Base-by-base conservation (phyloP, 2,888 invertebrate genomes). In the Drosophila birchii region DNA sequence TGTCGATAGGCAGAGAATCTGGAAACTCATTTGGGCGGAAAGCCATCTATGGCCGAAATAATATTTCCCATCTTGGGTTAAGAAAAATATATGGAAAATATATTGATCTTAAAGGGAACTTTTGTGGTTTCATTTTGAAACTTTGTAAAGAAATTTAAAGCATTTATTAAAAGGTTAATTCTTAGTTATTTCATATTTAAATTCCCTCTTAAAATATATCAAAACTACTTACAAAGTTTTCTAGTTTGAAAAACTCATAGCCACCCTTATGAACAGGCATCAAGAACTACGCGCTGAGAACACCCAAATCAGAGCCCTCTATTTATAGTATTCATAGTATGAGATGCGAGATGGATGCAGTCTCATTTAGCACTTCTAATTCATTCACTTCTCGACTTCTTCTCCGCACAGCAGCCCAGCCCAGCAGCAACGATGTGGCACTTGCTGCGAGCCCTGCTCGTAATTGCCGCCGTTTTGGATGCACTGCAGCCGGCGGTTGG, bases 391-490 rank as follows among this genome's bases (percentile, higher is more conserved):
- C 26, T 62, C 49, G 54, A 43, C 49, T 70, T 58, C 41, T 36
- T 14, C 58, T 54, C 44, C 43, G 45, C 44, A 23, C 62, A 79
- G 75, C 53, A 60, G 26, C 26, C 26, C 26, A 79, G 75, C 51
- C 59, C 63, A 39, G 64, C 60, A 55, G 59, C 56, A 72, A 88
- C 68, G 79, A 68, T 80, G 85, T 85, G 82, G 84, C 86, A 73
- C 14, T 58, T 85, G 78, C 75, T 78, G 78, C 84, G 80, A 43
- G 75, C 78, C 56, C 63, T 88, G 71, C 59, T 86, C 62, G 58
- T 86, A 62, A 57, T 84, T 34, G 73, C 71, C 64, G 57, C 64
- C 49, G 43, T 62, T 29, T 18, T 76, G 45, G 70, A 62, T 54
- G 60, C 67, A 47, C 44, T 73, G 20, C 70, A 79, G 3, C 71